Base-by-base conservation (phyloP, 2,888 invertebrate genomes). In the Oscheius sp. region DNA sequence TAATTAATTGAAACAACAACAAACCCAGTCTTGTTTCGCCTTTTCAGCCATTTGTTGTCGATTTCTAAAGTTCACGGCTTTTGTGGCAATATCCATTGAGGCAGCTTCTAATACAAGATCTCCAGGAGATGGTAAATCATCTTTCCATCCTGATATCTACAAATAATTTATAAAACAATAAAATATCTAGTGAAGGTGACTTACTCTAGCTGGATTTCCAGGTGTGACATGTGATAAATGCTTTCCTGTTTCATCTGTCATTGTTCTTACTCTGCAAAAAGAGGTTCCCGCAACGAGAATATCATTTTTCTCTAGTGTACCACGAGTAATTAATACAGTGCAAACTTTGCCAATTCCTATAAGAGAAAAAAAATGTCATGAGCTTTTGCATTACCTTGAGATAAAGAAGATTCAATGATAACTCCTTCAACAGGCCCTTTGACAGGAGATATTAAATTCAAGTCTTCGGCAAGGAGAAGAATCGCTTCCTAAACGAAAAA, bases 361-460 rank as follows among this genome's bases (percentile, higher is more conserved):
- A 52, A 23, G 3, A 9, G 21, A 46, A n/a, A 16, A 9, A n/a
- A 2, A 21, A 43, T 43, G 21, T 43, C 21, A 16, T 35, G 43
- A 41, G 5, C 9, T 9, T 9, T 35, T 9, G 9, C 7, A 46
- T 13, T 91, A 46, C 92, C 90, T 1, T 91, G 88, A 89, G 94
- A 92, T 0, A 92, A 90, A 78, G 92, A 92, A 0, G 96, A 93
- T 89, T 99, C 99, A 0, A 99, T 92, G 0, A 98, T 93, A 16
- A 93, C 92, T 0, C 94, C 98, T 90, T 98, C 96, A 0, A 94
- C 94, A 1, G 92, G 90, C 0, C 97, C 96, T 0, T 91, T 92
- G 0, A 93, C 93, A 89, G 96, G 95, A 0, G 93, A 94, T 84
- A 92, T 92, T 18, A 97, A 90, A n/a, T 94, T 93, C 92, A 96